Evolutionary conservation across 1,140 invertebrate genomes (phyloP).

Genomic region (Ostrea edulis): DNA sequence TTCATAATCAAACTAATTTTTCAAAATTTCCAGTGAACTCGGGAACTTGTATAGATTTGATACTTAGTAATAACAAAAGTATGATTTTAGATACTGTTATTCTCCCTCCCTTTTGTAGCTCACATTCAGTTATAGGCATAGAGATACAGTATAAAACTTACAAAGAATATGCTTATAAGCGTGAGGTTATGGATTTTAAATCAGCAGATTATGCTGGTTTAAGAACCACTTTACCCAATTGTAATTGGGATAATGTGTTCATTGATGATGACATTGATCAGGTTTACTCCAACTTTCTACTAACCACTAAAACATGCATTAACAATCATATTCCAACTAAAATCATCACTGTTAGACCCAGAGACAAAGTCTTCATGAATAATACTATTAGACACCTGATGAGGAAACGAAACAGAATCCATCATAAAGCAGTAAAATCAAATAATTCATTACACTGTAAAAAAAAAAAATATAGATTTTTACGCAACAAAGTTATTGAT

Average conservation of each 20-base stretch:
- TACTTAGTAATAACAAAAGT: too few species aligned
- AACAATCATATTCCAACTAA: too few species aligned
- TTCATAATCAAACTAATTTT: too few species aligned
- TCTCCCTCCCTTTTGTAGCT: background rate
- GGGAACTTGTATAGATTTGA: too few species aligned
- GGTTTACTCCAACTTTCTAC: background rate
- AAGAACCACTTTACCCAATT: background rate
- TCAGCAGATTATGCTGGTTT: background rate
- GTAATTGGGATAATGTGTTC: background rate
- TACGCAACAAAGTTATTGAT: background rate
- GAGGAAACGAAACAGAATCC: background rate
- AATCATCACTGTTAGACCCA: background rate
- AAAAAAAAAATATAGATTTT: background rate
- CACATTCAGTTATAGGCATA: background rate
- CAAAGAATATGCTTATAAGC: background rate
- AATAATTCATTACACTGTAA: background rate
- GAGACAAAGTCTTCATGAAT: background rate
- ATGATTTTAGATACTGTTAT: too few species aligned
- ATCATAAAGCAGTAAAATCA: background rate
- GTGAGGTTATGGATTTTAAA: background rate
- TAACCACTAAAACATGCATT: background rate
- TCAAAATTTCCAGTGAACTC: too few species aligned
- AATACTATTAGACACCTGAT: background rate
- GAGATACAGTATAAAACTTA: background rate
- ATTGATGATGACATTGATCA: background rate